Percentiles rank a stretch among this genome's conserved stretches.
These are phyloP conservation scores for Danio aesculapii DNA, from an alignment of 2,797 vertebrate genomes.

Conservation along the genomic window DNA sequence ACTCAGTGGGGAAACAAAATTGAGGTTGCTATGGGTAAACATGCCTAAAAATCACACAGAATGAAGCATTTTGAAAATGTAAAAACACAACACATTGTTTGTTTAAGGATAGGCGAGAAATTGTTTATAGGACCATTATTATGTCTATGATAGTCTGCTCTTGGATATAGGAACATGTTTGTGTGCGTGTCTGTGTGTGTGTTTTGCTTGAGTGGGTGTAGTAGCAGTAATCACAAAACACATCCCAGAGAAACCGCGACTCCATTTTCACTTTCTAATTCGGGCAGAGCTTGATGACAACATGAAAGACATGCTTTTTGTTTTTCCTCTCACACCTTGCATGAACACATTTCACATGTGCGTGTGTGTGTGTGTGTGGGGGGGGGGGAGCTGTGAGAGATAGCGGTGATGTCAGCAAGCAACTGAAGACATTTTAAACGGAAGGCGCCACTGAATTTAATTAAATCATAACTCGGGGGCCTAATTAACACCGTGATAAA, in stretches of 20 bases:
- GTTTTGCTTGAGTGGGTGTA: constrained; percentile 23
- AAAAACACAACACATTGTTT: too few species aligned
- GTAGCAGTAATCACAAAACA: constrained; percentile 45
- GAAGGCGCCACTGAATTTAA: constrained; percentile 66
- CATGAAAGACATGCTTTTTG: constrained; percentile 43
- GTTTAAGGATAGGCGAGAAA: too few species aligned
- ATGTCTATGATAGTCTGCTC: too few species aligned
- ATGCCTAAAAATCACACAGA: too few species aligned
- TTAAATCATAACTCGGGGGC: constrained; percentile 70
- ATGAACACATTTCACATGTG: background rate
- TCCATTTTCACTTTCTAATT: constrained; percentile 54
- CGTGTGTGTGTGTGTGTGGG: constrained; percentile 12
- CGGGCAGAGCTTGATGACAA: constrained; percentile 33
- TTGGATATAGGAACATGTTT: too few species aligned
- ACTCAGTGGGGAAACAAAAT: too few species aligned
- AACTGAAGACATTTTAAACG: constrained; percentile 36
- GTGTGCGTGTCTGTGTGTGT: background rate
- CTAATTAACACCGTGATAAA: constrained; percentile 78
- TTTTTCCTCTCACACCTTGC: constrained; percentile 33
- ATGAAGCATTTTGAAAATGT: too few species aligned
- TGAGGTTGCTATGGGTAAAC: too few species aligned
- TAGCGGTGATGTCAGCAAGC: constrained; percentile 7
- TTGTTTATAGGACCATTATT: too few species aligned
- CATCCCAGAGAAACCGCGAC: constrained; percentile 28
- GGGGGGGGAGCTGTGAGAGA: constrained; percentile 9